Evolutionary conservation across 2,888 invertebrate genomes (phyloP), one percentile per base, ranked within the genome.

Genomic region (Thera obeliscata): DNA sequence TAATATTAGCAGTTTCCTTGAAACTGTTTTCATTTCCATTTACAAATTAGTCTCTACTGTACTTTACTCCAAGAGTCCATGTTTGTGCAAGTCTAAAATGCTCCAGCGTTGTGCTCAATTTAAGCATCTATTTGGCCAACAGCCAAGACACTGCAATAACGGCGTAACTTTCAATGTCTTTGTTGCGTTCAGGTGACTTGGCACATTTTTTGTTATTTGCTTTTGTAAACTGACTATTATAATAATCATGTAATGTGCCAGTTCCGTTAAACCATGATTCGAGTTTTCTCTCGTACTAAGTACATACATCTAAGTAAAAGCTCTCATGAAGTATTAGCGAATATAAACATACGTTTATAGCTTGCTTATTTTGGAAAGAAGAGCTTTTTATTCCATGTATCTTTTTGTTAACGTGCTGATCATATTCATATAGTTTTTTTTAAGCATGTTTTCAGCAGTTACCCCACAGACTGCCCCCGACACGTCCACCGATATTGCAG

Each of bases 121-220:
- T 68, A 50, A 66, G 68, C 70, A 58, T 69, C 52, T 64, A 72
- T 65, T 75, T 79, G 77, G 78, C 75, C 60, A 58, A 12, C 55
- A 12, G 73, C 78, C 78, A 78, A 66, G 54, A 38, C 57, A 62
- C 63, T 58, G 65, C 69, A 67, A 62, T 66, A 64, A 63, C 57
- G 58, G 66, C 60, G 50, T 50, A 66, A 73, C 76, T 77, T 75
- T 76, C 75, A 72, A 73, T 76, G 74, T 77, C 76, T 76, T 78
- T 79, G 76, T 76, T 66, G 66, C 61, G 65, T 66, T 66, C 38
- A 58, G 49, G 68, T 75, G 74, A 75, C 67, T 66, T 68, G 70
- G 63, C 71, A 69, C 58, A 33, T 72, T 72, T 73, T 71, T 72
- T 70, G 56, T 54, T 2, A 9, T 56, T 61, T 58, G 54, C 48